These are phyloP conservation scores for Patiria miniata DNA, from an alignment of 35 echinoderm and acorn worm species.

Conservation along the genomic window DNA sequence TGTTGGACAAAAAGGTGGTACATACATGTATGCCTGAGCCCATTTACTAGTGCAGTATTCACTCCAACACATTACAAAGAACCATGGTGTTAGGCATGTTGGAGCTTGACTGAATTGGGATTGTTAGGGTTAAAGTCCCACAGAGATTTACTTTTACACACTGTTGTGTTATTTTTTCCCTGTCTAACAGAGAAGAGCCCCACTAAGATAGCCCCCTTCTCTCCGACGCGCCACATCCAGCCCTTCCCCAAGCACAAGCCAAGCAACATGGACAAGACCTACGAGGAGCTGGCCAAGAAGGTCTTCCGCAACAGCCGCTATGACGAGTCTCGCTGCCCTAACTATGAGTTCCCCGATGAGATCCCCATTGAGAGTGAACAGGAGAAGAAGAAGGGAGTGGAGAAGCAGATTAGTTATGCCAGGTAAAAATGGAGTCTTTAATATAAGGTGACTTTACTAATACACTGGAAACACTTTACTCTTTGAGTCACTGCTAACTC, in stretches of 20 bases:
- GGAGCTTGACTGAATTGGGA: too few relatives aligned
- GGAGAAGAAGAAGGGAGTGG: conserved; percentile 75
- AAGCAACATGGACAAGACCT: conserved; percentile 79
- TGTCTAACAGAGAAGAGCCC: conserved; percentile 23
- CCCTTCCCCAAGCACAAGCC: conserved; percentile 87
- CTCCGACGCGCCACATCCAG: conserved; percentile 36
- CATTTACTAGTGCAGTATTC: too few relatives aligned
- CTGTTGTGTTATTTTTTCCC: background rate
- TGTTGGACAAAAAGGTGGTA: too few relatives aligned
- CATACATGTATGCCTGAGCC: too few relatives aligned
- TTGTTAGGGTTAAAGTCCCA: too few relatives aligned
- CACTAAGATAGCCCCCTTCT: conserved; percentile 42
- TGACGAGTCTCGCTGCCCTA: conserved; percentile 72
- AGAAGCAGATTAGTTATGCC: conserved; percentile 83
- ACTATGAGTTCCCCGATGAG: conserved; percentile 92
- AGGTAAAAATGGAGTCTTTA: conserved; percentile 58
- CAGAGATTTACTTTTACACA: background rate
- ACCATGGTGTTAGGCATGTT: too few relatives aligned
- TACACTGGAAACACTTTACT: too few relatives aligned
- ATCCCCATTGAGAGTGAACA: conserved; percentile 90
- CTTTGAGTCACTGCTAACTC: too few relatives aligned
- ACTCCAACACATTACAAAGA: too few relatives aligned
- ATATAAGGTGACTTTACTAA: too few relatives aligned
- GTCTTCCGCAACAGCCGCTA: conserved; percentile 61
- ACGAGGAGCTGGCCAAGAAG: conserved; percentile 78